Conservation (phyloP, 92 coral and sea anemone species). For the Metridium senile region DNA sequence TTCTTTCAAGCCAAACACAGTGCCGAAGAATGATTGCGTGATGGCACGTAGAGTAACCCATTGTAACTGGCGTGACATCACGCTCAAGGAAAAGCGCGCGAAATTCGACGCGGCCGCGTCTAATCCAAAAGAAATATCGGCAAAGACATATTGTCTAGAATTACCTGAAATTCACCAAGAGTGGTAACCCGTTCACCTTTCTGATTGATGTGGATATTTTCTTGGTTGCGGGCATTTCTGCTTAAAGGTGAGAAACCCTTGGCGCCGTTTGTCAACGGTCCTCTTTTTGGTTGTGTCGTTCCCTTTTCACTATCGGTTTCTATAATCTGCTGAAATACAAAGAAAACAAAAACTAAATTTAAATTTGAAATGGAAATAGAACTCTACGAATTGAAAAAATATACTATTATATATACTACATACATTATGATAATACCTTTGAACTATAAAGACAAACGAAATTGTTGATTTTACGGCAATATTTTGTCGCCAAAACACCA, state of each 20-base stretch:
- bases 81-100: not conserved
- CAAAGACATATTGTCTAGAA: not conserved
- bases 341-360: not conserved
- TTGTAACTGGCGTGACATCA: not conserved
- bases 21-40: too few relatives aligned
- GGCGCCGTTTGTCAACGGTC: slow-evolving; percentile 10
- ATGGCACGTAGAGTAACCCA: too few relatives aligned
- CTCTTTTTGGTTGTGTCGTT: slow-evolving; percentile 9
- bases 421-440: too few relatives aligned
- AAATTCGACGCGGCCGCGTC: not conserved
- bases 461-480: too few relatives aligned
- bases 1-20: too few relatives aligned
- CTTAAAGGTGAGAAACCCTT: slow-evolving; percentile 44
- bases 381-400: too few relatives aligned
- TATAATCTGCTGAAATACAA: not conserved
- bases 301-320: slow-evolving; percentile 5
- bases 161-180: slow-evolving; percentile 74
- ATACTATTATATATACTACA: too few relatives aligned
- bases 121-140: not conserved
- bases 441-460: too few relatives aligned
- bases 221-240: slow-evolving; percentile 39
- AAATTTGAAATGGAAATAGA: not conserved
- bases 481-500: too few relatives aligned
- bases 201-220: slow-evolving; percentile 7
- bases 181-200: slow-evolving; percentile 47